A percentile compares a stretch with the other conserved stretches of the same genome.
These are phyloP conservation scores for Cerceris rybyensis DNA, from an alignment of 2,888 invertebrate genomes.

Conservation along the genomic window DNA sequence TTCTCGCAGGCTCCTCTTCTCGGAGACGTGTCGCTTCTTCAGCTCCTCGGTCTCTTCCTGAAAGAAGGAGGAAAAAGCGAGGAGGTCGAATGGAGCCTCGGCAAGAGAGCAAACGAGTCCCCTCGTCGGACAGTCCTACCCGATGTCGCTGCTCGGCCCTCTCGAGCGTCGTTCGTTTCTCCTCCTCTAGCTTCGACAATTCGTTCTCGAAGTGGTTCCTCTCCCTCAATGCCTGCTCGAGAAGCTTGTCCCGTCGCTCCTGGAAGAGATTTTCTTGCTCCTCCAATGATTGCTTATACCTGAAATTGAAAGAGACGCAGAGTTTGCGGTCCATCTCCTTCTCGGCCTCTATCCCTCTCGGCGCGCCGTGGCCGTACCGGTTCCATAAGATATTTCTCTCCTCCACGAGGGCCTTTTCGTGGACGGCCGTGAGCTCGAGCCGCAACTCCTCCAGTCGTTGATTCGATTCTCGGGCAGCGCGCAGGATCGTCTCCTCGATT, in stretches of 20 bases:
- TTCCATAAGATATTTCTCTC: conserved; percentile 85
- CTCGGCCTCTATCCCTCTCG: no score
- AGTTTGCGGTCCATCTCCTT: not conserved
- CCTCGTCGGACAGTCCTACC: conserved; percentile 51
- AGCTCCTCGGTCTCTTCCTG: conserved; percentile 71
- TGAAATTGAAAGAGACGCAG: conserved; percentile 23
- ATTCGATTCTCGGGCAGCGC: conserved; percentile 85
- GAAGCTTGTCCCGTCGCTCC: conserved; percentile 66
- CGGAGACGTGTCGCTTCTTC: conserved; percentile 78
- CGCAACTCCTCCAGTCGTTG: conserved; percentile 85
- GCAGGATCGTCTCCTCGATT: conserved; percentile 85
- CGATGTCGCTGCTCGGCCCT: conserved; percentile 65
- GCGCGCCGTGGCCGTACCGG: conserved; percentile 78
- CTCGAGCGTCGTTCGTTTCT: conserved; percentile 67
- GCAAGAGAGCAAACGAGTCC: no score
- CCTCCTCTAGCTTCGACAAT: conserved; percentile 65
- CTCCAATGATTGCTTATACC: conserved; percentile 74
- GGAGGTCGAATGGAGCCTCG: no score
- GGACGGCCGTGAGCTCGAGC: conserved; percentile 85
- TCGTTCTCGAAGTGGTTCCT: conserved; percentile 69
- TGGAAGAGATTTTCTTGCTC: conserved; percentile 73
- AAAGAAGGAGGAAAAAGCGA: conserved; percentile 7
- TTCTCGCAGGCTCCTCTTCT: conserved; percentile 84
- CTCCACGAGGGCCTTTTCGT: conserved; percentile 85
- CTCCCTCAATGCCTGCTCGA: conserved; percentile 71